Conservation (phyloP, 2,797 vertebrate genomes). For the Xenopus petersii region DNA sequence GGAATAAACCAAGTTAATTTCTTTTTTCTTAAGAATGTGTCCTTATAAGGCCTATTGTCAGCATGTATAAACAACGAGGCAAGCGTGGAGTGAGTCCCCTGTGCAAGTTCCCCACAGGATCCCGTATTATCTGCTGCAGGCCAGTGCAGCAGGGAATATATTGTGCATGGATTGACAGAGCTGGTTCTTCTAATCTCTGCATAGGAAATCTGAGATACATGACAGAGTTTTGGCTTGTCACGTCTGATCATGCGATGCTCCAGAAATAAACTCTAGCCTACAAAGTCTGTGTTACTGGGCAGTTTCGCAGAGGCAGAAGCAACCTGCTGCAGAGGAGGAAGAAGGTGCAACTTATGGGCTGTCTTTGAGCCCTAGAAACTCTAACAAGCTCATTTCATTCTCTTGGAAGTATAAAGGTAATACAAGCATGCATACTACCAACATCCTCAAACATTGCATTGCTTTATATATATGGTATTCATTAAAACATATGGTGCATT, state of each 20-base stretch:
- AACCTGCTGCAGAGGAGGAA: conserved; percentile 54
- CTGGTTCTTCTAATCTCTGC: conserved; percentile 54
- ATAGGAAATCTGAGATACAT: conserved; percentile 71
- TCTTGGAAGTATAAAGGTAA: conserved; percentile 65
- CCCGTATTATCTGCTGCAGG: conserved; percentile 52
- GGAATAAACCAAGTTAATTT: conserved; percentile 38
- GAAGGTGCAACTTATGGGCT: conserved; percentile 51
- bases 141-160: conserved; percentile 48
- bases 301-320: conserved; percentile 62
- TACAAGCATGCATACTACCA: conserved; percentile 3
- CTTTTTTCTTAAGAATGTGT: conserved; percentile 65
- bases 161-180: conserved; percentile 47
- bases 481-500: too few species aligned
- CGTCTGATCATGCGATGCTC: conserved; percentile 71
- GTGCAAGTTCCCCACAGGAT: conserved; percentile 59
- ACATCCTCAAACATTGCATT: neutral
- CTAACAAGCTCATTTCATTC: neutral
- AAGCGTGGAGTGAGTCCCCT: conserved; percentile 57
- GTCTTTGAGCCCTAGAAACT: conserved; percentile 53
- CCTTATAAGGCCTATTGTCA: conserved; percentile 73
- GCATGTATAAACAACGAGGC: conserved; percentile 67
- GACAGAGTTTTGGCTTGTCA: conserved; percentile 69
- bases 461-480: neutral
- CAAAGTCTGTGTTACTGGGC: conserved; percentile 61
- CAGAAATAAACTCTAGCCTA: conserved; percentile 75